phyloP scores from a whole-genome alignment of 2,888 invertebrate genomes.

The Drosophila yooni region DNA sequence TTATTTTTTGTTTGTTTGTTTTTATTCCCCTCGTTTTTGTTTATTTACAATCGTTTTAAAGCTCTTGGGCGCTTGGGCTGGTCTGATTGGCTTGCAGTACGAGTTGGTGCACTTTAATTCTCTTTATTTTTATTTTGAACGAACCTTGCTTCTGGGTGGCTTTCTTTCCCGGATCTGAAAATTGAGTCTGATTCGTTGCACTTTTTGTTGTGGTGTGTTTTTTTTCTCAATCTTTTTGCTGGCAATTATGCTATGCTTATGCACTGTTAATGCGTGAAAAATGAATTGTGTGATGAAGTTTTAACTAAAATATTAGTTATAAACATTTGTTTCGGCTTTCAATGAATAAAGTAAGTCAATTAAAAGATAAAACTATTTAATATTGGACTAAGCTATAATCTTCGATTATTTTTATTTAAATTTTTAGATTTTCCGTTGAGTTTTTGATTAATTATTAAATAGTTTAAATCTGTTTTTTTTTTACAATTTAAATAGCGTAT shows the following conservation, averaged over 20 bases:
- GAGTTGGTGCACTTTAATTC: constrained; percentile 40
- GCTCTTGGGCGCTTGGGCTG: constrained; percentile 22
- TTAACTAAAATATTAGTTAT: neutral
- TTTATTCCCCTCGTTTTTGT: constrained; percentile 6
- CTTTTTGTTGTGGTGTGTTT: constrained; percentile 24
- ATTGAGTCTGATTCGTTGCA: constrained; percentile 41
- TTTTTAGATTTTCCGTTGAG: neutral
- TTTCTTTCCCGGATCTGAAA: constrained; percentile 30
- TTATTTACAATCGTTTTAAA: constrained; percentile 63
- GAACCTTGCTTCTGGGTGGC: constrained; percentile 66
- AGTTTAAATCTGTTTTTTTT: neutral
- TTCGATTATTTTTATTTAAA: neutral
- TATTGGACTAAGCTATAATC: neutral
- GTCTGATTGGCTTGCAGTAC: constrained; percentile 64
- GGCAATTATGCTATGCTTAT: neutral
- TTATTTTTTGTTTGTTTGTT: constrained; percentile 16
- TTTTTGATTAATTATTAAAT: neutral
- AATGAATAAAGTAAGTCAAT: neutral
- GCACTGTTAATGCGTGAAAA: constrained; percentile 3
- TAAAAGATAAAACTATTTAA: neutral
- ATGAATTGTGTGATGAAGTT: neutral
- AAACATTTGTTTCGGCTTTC: neutral
- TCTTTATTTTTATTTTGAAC: constrained; percentile 31
- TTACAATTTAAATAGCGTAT: neutral
- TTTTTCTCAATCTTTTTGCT: neutral